A percentile compares a stretch with the other conserved stretches of the same genome.
These are phyloP conservation scores for Scalopus aquaticus DNA, from an alignment of 2,113 vertebrate genomes.

Conservation along the genomic window DNA sequence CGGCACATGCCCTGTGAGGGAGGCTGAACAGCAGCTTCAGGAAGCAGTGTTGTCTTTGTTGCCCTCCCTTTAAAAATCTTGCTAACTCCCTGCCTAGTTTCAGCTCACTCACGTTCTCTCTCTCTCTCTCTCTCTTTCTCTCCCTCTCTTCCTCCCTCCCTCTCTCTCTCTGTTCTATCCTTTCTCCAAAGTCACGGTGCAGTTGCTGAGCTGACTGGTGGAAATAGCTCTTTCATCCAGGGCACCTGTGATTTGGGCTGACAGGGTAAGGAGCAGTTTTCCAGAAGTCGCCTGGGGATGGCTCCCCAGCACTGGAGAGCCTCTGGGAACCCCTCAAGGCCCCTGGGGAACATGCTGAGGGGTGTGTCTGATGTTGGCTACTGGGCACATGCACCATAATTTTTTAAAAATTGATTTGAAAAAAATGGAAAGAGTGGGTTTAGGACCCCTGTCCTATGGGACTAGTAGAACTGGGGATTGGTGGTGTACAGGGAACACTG, in stretches of 20 bases:
- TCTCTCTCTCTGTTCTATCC: not conserved
- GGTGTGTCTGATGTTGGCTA: not conserved
- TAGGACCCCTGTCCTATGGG: not conserved
- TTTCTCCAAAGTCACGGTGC: not conserved
- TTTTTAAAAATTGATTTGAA: not conserved
- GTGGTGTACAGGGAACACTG: not conserved
- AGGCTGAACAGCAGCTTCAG: not conserved
- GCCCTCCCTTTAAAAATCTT: not conserved
- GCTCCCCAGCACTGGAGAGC: not conserved
- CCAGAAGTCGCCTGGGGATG: not conserved
- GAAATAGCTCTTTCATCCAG: not conserved
- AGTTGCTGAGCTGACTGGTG: not conserved
- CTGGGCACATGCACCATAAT: not conserved
- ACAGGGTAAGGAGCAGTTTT: not conserved
- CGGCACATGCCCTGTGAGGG: not conserved
- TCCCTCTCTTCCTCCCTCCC: no score
- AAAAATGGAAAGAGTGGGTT: not conserved
- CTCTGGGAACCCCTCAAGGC: not conserved
- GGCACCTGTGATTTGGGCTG: not conserved
- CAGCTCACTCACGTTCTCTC: no score
- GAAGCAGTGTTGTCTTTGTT: not conserved
- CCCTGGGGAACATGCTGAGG: not conserved
- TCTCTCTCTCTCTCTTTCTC: no score
- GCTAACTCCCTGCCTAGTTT: not conserved
- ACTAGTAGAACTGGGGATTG: not conserved